Base-by-base conservation (phyloP, 2,797 vertebrate species). In the Cryptoblepharus egeriae region DNA sequence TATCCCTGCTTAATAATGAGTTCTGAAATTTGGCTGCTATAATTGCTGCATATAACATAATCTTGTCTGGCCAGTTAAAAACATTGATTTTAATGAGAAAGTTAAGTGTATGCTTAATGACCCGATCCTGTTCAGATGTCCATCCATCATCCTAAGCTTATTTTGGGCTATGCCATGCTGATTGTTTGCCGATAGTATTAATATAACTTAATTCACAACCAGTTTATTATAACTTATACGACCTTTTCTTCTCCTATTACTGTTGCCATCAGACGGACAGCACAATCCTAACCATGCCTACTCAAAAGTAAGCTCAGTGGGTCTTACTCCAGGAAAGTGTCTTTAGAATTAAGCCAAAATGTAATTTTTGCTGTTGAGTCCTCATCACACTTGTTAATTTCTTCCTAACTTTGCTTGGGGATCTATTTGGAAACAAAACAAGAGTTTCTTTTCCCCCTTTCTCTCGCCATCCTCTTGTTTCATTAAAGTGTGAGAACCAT, bases 1-100 rank as follows among this genome's bases (percentile, higher is more conserved):
- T 85, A 16, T 88, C 81, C 45, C 63, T 68, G n/a, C 65, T 80
- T 83, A 81, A 76, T 42, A 13, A n/a, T 57, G 30, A 80, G 45
- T n/a, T 57, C 39, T 64, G 71, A 80, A 83, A 45, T 82, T 37
- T 49, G 4, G 72, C 72, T 68, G 80, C 12, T 79, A 83, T 45
- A 0, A 0, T 77, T 76, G 68, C 22, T 70, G 11, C 35, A 3
- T 18, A n/a, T 28, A 73, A 72, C n/a, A 22, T 32, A 16, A 85
- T 0, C 49, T 39, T 22, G 39, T n/a, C 42, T 26, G 13, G 16
- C 39, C 39, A 69, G 24, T 39, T 69, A 28, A 69, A 1, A 1
- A 4, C 67, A 45, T 28, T 70, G 37, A 70, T 45, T 70, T 70
- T 26, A 45, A 45, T 45, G 37, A 70, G 26, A 45, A 70, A 70